Conservation (phyloP, 2,797 vertebrate species). For the Pipistrellus nathusii region DNA sequence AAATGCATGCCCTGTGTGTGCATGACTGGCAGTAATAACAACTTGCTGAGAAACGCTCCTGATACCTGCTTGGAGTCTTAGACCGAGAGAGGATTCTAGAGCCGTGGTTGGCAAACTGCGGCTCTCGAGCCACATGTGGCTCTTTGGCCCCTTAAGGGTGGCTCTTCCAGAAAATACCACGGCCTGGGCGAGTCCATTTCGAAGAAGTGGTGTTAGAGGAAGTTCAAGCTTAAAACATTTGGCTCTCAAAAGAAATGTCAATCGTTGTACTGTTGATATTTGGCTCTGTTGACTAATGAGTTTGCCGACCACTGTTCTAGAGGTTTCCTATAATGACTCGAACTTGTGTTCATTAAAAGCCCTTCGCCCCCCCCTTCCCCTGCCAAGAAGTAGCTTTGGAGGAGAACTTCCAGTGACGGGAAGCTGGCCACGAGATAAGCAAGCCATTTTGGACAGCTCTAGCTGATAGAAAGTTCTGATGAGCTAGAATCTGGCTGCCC, state of each 20-base stretch:
- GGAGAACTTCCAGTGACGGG: background rate
- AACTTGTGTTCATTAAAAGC: constrained; percentile 5
- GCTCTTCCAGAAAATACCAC: too few species aligned
- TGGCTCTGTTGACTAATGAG: too few species aligned
- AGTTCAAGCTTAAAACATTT: too few species aligned
- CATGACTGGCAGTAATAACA: background rate
- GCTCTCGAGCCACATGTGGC: too few species aligned
- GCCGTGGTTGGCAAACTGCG: too few species aligned
- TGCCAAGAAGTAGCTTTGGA: constrained; percentile 49
- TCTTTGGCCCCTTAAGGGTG: too few species aligned
- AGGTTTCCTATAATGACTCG: constrained; percentile 8
- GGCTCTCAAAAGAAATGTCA: too few species aligned
- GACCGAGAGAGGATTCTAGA: background rate
- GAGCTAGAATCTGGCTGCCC: constrained; percentile 6
- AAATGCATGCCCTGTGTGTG: fast-evolving
- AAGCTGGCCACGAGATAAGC: background rate
- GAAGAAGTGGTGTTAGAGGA: too few species aligned
- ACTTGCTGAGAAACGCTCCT: background rate
- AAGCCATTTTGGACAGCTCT: background rate
- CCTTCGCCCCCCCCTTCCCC: background rate
- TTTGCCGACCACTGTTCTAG: background rate
- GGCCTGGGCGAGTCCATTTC: too few species aligned
- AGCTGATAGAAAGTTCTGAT: background rate
- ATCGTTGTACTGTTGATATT: too few species aligned
- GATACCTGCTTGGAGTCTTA: background rate